phyloP scores from a whole-genome alignment of 2,113 vertebrate genomes.

The Caretta caretta region DNA sequence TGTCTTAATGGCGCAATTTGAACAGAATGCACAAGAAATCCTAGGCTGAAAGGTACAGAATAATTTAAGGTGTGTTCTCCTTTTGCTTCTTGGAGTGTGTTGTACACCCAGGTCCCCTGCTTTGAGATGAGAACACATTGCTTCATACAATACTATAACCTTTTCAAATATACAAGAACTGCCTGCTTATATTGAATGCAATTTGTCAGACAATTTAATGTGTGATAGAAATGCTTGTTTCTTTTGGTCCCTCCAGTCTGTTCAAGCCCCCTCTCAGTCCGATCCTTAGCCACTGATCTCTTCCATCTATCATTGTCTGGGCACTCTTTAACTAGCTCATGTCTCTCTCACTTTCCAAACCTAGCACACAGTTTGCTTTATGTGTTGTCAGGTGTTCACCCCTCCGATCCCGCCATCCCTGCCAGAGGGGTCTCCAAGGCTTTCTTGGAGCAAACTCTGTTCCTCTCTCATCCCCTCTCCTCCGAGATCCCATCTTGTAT shows the following conservation, averaged over 20 bases:
- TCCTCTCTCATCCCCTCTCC: neutral
- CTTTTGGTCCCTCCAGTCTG: accelerated
- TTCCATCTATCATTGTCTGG: accelerated
- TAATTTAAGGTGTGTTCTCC: neutral
- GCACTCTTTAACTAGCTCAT: neutral
- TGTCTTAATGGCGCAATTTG: neutral
- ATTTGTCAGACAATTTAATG: neutral
- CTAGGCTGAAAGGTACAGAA: neutral
- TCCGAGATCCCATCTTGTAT: neutral
- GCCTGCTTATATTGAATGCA: neutral
- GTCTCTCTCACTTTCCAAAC: accelerated
- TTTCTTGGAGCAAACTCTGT: neutral
- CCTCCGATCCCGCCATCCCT: neutral
- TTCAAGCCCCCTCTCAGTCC: neutral
- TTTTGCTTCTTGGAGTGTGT: neutral
- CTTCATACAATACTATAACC: neutral
- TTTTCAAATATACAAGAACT: neutral
- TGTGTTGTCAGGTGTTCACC: neutral
- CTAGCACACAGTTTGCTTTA: neutral
- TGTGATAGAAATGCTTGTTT: neutral
- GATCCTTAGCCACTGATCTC: neutral
- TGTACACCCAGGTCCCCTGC: neutral
- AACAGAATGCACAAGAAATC: neutral
- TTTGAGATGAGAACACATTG: neutral
- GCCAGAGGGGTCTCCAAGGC: neutral